These are phyloP conservation scores for Trichogramma pretiosum DNA, from an alignment of 1,140 invertebrate species.

Conservation along the genomic window DNA sequence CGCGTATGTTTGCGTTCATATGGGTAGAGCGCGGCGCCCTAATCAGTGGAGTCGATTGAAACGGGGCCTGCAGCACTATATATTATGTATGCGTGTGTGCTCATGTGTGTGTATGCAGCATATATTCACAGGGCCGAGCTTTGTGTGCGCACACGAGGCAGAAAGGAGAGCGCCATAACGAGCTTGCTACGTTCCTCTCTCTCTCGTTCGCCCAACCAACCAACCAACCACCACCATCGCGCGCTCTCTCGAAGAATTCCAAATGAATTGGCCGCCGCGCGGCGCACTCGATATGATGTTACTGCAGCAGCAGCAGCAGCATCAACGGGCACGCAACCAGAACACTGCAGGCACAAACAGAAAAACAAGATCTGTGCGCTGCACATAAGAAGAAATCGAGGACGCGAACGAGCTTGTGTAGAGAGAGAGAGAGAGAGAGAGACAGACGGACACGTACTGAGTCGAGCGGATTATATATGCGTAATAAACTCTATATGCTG, in stretches of 20 bases:
- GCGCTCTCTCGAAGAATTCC: too few species aligned
- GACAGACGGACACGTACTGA: constrained; percentile 11
- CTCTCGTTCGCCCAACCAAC: too few species aligned
- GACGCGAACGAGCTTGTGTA: neutral
- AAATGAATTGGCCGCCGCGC: constrained; percentile 24
- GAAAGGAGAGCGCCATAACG: too few species aligned
- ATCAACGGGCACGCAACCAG: constrained; percentile 18
- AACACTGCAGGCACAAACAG: constrained; percentile 17
- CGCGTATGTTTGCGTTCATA: too few species aligned
- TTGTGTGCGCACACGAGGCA: neutral
- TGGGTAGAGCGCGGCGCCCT: neutral
- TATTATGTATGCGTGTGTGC: neutral
- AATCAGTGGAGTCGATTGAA: constrained; percentile 9
- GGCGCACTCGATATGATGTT: constrained; percentile 30
- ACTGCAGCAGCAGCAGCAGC: constrained; percentile 32
- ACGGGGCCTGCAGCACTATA: neutral
- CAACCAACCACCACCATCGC: too few species aligned
- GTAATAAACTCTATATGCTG: too few species aligned
- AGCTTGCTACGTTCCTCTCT: too few species aligned
- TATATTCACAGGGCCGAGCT: neutral
- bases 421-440: constrained; percentile 12
- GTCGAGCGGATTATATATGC: too few species aligned
- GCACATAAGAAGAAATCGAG: too few species aligned
- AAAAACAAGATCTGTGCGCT: neutral
- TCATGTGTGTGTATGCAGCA: neutral